A percentile compares a stretch with the other conserved stretches of the same genome.
Conservation (phyloP, 2,888 invertebrate genomes). For the Euplexia lucipara region DNA sequence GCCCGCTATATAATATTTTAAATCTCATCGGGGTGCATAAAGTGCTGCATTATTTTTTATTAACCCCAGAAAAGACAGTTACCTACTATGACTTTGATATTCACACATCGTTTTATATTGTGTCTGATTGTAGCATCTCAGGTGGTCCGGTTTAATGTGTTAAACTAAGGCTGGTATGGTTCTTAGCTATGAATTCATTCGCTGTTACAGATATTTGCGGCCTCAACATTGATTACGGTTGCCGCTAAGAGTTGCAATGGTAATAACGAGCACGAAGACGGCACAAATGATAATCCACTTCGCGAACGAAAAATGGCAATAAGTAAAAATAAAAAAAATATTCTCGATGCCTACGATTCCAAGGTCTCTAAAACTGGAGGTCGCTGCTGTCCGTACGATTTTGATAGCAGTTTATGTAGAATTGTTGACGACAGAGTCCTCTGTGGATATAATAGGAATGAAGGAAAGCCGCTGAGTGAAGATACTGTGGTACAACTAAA, state of each 20-base stretch:
- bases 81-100: too few relatives aligned
- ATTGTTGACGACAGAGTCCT: conserved; percentile 78
- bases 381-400: conserved; percentile 82
- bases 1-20: too few relatives aligned
- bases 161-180: too few relatives aligned
- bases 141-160: too few relatives aligned
- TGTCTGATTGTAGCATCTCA: too few relatives aligned
- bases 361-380: conserved; percentile 34
- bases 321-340: neutral
- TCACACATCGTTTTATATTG: too few relatives aligned
- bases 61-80: too few relatives aligned
- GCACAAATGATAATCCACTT: neutral
- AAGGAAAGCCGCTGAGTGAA: conserved; percentile 66
- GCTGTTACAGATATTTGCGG: conserved; percentile 65
- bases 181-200: conserved; percentile 18
- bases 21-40: neutral
- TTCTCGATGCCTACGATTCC: too few relatives aligned
- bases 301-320: neutral
- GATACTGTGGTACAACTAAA: conserved; percentile 61
- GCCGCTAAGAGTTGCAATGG: conserved; percentile 35
- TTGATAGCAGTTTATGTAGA: conserved; percentile 76
- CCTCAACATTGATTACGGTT: conserved; percentile 39
- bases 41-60: too few relatives aligned
- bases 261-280: neutral
- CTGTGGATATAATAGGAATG: conserved; percentile 81